These are phyloP conservation scores for Nomada lathburiana DNA, from an alignment of 2,888 invertebrate species.

Conservation along the genomic window DNA sequence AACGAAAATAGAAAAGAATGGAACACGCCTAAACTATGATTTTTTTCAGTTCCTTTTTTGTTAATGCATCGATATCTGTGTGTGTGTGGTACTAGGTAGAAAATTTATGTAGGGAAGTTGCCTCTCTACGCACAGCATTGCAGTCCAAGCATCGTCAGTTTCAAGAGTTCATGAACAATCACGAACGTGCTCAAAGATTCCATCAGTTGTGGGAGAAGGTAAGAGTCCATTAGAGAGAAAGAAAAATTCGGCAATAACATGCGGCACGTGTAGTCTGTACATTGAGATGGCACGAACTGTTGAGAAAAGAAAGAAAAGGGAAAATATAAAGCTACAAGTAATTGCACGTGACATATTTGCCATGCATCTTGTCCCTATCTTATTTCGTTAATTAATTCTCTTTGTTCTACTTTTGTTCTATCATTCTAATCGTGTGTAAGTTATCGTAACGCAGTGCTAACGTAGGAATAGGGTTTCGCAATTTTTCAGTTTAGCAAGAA, in stretches of 20 bases:
- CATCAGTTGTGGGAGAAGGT: constrained; percentile 80
- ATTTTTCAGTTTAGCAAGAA: constrained; percentile 27
- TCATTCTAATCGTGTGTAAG: neutral
- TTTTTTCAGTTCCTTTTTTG: constrained; percentile 76
- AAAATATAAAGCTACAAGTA: constrained; percentile 4
- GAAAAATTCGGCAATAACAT: constrained; percentile 22
- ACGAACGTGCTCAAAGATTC: constrained; percentile 77
- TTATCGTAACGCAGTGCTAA: constrained; percentile 4
- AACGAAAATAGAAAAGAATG: constrained; percentile 10
- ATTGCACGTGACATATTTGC: constrained; percentile 36
- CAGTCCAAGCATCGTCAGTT: constrained; percentile 83
- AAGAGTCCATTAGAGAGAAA: constrained; percentile 65
- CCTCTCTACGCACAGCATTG: constrained; percentile 83
- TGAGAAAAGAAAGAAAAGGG: neutral
- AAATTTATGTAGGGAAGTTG: constrained; percentile 84
- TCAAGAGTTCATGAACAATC: constrained; percentile 82
- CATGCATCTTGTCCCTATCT: constrained; percentile 37
- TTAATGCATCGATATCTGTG: constrained; percentile 84
- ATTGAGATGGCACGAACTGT: constrained; percentile 27
- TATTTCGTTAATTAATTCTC: constrained; percentile 6
- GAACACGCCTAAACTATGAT: constrained; percentile 55
- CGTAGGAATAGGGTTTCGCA: neutral
- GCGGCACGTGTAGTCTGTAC: constrained; percentile 43
- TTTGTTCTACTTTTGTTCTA: neutral
- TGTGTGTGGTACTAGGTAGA: constrained; percentile 84